Conservation (phyloP, 1,140 invertebrate genomes). For the Drosophila equinoxialis region DNA sequence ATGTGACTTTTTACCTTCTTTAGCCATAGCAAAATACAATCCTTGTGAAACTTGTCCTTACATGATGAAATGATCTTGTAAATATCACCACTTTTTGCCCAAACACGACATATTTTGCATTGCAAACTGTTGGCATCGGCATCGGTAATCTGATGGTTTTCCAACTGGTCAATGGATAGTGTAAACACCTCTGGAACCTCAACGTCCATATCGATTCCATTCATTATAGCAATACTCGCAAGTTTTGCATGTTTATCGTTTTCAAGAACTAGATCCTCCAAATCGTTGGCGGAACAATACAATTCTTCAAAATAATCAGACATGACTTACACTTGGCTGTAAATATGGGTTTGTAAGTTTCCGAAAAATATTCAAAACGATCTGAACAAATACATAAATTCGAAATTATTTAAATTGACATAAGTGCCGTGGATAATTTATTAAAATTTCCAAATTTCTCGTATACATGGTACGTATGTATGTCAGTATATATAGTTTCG, state of each 20-base stretch:
- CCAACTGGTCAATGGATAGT: not conserved
- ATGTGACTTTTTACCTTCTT: not conserved
- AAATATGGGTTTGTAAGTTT: not conserved
- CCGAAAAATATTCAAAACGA: not conserved
- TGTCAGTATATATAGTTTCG: constrained; percentile 20
- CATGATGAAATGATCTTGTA: not conserved
- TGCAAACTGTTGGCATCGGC: not conserved
- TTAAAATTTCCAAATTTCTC: constrained; percentile 24
- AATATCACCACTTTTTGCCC: not conserved
- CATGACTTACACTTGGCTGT: not conserved
- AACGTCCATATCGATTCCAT: constrained; percentile 1
- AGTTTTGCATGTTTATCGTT: not conserved
- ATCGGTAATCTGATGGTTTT: not conserved
- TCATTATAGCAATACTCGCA: not conserved
- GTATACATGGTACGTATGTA: not conserved
- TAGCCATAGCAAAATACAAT: not conserved
- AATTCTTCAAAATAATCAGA: constrained; percentile 9
- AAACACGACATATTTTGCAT: not conserved
- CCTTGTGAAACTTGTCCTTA: not conserved
- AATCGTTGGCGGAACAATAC: not conserved
- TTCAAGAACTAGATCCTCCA: not conserved
- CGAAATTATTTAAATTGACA: constrained; percentile 1
- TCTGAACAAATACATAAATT: not conserved
- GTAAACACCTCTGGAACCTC: not conserved
- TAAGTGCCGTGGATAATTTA: constrained; percentile 11